phyloP scores from a whole-genome alignment of 1,140 invertebrate genomes.

The Stenopsyche tienmushanensis region DNA sequence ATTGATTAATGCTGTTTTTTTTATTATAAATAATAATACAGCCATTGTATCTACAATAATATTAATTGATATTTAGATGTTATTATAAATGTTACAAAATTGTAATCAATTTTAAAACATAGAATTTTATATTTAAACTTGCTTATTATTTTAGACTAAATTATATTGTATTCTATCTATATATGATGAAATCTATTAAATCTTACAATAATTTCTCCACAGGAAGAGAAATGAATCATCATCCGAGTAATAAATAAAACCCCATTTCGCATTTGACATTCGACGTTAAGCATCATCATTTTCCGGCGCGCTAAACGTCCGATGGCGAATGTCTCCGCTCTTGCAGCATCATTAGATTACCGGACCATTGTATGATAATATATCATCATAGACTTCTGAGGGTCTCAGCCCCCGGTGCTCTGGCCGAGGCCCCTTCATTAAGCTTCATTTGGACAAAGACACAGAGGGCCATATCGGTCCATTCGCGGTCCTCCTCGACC shows the following conservation, averaged over 20 bases:
- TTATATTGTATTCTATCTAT: no score
- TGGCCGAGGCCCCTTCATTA: conserved; percentile 23
- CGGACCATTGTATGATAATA: conserved; percentile 7
- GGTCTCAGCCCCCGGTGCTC: neutral
- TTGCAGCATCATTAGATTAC: conserved; percentile 29
- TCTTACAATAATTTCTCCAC: no score
- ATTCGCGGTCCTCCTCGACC: neutral
- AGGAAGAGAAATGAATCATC: neutral
- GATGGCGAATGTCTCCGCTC: conserved; percentile 18
- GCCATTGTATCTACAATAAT: no score
- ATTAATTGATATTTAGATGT: no score
- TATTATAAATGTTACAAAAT: no score
- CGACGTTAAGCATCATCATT: conserved; percentile 12
- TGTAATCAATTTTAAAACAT: no score
- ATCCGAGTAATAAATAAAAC: neutral
- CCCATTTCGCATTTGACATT: neutral
- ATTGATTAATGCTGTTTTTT: no score
- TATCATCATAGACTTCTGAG: conserved; percentile 23
- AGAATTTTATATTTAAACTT: no score
- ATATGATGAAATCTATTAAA: no score
- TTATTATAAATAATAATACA: no score
- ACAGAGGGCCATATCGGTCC: neutral
- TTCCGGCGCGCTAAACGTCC: neutral
- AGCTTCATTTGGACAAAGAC: conserved; percentile 23
- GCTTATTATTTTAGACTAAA: no score